phyloP scores from a whole-genome alignment of 2,888 invertebrate species.

The Mythimna vitellina region DNA sequence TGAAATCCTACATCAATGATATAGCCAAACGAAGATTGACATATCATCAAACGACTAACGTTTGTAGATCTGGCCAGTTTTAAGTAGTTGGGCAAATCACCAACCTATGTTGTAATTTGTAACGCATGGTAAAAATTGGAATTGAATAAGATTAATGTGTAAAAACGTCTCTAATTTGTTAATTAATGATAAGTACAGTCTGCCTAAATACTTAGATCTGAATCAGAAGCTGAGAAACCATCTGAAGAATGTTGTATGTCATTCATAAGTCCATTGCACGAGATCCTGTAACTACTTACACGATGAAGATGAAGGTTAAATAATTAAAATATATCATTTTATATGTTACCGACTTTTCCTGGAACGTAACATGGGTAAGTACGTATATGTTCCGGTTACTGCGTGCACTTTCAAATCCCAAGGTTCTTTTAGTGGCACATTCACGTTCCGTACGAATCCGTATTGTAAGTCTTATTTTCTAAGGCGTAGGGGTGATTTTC shows the following conservation, averaged over 20 bases:
- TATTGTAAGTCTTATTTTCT: constrained; percentile 62
- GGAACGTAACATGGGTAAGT: constrained; percentile 66
- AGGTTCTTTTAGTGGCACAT: constrained; percentile 74
- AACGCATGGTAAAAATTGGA: background rate
- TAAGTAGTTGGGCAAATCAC: no score
- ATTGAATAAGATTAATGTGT: background rate
- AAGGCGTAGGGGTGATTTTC: constrained; percentile 41
- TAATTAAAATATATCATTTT: constrained; percentile 35
- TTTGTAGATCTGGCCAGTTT: no score
- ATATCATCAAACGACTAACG: no score
- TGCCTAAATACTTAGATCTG: background rate
- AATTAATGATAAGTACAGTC: background rate
- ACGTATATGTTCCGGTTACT: constrained; percentile 80
- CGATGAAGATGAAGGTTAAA: constrained; percentile 48
- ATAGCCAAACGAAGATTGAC: no score
- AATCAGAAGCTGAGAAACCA: background rate
- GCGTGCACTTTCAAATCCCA: constrained; percentile 83
- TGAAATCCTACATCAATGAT: no score
- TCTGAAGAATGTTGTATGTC: constrained; percentile 30
- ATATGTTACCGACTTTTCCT: constrained; percentile 70
- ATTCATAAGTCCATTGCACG: background rate
- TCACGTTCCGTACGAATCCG: constrained; percentile 26
- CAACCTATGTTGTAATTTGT: no score
- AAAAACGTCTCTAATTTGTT: background rate
- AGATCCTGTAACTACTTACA: constrained; percentile 28